phyloP scores from a whole-genome alignment of 2,113 vertebrate genomes.

The Camelus dromedarius region DNA sequence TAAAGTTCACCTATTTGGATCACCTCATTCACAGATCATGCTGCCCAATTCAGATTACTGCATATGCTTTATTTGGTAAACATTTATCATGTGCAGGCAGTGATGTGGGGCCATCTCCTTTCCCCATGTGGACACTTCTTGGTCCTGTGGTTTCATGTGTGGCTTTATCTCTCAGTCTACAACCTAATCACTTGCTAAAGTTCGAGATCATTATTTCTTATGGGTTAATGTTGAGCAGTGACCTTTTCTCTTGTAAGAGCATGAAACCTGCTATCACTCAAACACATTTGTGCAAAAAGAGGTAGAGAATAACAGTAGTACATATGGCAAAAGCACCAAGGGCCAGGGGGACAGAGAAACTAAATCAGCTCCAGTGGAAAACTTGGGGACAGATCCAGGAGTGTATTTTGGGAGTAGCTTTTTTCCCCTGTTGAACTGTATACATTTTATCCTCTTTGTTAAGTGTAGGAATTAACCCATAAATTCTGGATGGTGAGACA shows the following conservation, averaged over 20 bases:
- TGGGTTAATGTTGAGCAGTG: neutral
- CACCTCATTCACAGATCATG: neutral
- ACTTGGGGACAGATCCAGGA: neutral
- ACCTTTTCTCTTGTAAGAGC: neutral
- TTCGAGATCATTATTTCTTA: neutral
- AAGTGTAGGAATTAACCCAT: too few species aligned
- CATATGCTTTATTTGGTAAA: neutral
- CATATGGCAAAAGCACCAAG: fast-evolving
- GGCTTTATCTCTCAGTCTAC: neutral
- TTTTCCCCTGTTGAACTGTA: neutral
- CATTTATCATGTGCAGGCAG: too few species aligned
- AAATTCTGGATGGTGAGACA: neutral
- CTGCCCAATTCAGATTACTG: neutral
- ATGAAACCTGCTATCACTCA: neutral
- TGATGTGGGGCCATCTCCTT: neutral
- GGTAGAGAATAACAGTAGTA: too few species aligned
- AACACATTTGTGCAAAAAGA: neutral
- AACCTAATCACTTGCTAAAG: neutral
- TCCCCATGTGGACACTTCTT: fast-evolving
- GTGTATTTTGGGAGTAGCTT: neutral
- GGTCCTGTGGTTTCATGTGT: neutral
- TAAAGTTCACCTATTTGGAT: neutral
- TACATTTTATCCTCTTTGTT: neutral
- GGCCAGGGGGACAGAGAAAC: too few species aligned
- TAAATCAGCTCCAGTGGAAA: fast-evolving